phyloP scores from a whole-genome alignment of 2,888 invertebrate genomes.

The Spatulosminthurus flaviceps region DNA sequence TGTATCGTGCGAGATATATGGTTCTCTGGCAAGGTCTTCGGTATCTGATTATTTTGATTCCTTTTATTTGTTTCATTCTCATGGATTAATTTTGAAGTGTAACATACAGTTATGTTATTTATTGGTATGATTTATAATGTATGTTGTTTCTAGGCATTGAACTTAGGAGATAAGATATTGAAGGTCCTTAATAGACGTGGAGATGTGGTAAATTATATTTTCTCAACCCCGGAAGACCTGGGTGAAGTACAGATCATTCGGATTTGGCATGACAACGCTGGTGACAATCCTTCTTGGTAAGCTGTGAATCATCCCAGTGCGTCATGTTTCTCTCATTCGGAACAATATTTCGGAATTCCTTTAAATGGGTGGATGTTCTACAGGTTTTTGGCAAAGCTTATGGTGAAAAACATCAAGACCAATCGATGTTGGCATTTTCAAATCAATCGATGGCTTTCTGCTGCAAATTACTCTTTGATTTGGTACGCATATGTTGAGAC shows the following conservation, averaged over 20 bases:
- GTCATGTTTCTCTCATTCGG: background rate
- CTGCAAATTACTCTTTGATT: background rate
- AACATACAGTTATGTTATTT: no score
- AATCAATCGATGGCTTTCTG: background rate
- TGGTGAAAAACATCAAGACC: conserved; percentile 15
- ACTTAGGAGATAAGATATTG: no score
- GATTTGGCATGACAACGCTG: conserved; percentile 41
- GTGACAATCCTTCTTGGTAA: conserved; percentile 24
- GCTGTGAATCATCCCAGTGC: no score
- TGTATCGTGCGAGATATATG: conserved; percentile 23
- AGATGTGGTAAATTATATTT: conserved; percentile 29
- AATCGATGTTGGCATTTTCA: conserved; percentile 19
- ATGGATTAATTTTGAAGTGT: no score
- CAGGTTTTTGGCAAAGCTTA: conserved; percentile 22
- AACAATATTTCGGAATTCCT: background rate
- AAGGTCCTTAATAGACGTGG: background rate
- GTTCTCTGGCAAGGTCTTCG: conserved; percentile 6
- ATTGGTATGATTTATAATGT: no score
- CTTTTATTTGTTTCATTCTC: no score
- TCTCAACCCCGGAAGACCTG: conserved; percentile 20
- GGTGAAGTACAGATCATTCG: conserved; percentile 23
- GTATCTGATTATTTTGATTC: background rate
- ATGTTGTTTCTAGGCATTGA: no score
- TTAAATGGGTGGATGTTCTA: background rate
- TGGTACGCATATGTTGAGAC: background rate